Evolutionary conservation across 2,888 invertebrate genomes (phyloP), one percentile per base, ranked within the genome.

Genomic region (Dryococelus australis): DNA sequence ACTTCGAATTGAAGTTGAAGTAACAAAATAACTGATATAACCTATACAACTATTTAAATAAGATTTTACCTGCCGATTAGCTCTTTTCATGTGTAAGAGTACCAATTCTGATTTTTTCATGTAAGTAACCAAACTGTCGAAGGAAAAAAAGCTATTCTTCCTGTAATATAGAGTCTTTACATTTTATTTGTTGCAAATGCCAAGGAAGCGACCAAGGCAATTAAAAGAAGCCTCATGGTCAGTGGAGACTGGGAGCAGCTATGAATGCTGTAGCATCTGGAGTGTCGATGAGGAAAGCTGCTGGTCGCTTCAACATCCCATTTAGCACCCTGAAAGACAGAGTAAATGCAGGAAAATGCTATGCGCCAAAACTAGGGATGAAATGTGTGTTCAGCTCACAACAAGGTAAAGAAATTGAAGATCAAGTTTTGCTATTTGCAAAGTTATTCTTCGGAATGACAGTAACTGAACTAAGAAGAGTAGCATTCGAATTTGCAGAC

Each of bases 401-500:
- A 24, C 89, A 90, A 88, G 91, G 91, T 88, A 87, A 87, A 85
- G 51, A 86, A 65, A 86, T 91, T 87, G 88, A n/a, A n/a, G n/a
- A 89, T 43, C 88, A 90, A 27, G 88, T 90, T 80, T 85, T 89
- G 43, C 24, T 85, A 5, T 85, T 91, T 79, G 88, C 90, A 16
- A 88, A 90, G 43, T 81, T 90, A 24, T 90, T 90, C 84, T 90
- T 89, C 86, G 90, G 90, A 28, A 87, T 91, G 26, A 90, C 90
- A 86, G 88, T 89, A 65, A 87, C 88, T 43, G 88, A 90, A 86
- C 86, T 91, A n/a, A 89, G 90, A 27, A 86, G 88, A 79, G 47
- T 90, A 10, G 90, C 90, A 5, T 90, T 89, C 85, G 89, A 90
- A 51, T 90, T 89, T 43, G 90, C 90, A 35, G 90, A 89, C 87